A percentile compares a stretch with the other conserved stretches of the same genome.
These are phyloP conservation scores for Helicolenus hilgendorfi DNA, from an alignment of 2,797 vertebrate species.

Conservation along the genomic window DNA sequence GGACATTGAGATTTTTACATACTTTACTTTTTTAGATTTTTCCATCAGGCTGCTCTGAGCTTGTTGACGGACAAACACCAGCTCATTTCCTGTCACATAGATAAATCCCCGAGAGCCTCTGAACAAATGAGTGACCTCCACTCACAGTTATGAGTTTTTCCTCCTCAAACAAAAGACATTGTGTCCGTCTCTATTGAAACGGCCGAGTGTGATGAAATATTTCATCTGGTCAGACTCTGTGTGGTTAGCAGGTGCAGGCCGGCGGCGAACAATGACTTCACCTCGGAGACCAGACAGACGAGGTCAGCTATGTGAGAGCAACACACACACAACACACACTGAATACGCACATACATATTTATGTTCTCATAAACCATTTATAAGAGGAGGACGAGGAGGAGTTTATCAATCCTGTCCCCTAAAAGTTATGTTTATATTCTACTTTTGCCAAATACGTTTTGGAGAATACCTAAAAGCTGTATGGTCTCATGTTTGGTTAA, in stretches of 20 bases:
- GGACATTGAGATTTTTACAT: not conserved
- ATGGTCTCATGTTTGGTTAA: not conserved
- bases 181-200: constrained; percentile 26
- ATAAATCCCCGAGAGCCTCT: constrained; percentile 29
- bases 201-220: constrained; percentile 56
- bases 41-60: not conserved
- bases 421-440: not conserved
- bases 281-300: constrained; percentile 76
- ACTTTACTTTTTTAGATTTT: not conserved
- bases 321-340: constrained; percentile 13
- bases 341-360: not conserved
- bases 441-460: too few relatives aligned
- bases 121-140: constrained; percentile 52
- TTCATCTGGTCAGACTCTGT: constrained; percentile 46
- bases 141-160: constrained; percentile 60
- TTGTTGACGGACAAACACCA: constrained; percentile 54
- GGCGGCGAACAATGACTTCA: constrained; percentile 56
- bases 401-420: accelerated
- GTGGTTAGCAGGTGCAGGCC: constrained; percentile 44
- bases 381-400: not conserved
- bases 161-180: constrained; percentile 68
- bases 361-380: not conserved
- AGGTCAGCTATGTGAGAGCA: constrained; percentile 62
- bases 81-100: constrained; percentile 48
- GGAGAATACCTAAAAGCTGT: accelerated